These are phyloP conservation scores for Helobdella robusta DNA, from an alignment of 2,888 invertebrate genomes.

Conservation along the genomic window DNA sequence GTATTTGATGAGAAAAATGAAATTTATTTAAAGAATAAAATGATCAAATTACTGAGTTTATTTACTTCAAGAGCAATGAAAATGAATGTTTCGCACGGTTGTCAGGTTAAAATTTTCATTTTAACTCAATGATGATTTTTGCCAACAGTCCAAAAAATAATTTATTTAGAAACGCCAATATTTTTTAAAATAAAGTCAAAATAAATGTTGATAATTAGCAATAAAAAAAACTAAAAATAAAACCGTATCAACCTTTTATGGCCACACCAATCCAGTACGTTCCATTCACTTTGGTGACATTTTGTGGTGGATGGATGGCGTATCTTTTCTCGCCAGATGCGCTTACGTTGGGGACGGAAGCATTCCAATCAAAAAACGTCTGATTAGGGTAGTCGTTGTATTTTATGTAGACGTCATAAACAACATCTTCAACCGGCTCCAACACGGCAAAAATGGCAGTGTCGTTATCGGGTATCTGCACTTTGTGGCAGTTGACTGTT, in stretches of 20 bases:
- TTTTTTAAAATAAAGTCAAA: no score
- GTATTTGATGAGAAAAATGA: no score
- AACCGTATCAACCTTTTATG: constrained; percentile 31
- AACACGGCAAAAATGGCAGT: constrained; percentile 41
- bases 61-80: no score
- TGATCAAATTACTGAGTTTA: no score
- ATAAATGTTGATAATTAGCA: no score
- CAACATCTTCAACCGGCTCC: constrained; percentile 35
- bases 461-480: constrained; percentile 40
- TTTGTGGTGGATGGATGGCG: constrained; percentile 40
- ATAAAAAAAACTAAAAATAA: no score
- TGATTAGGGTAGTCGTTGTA: constrained; percentile 42
- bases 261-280: constrained; percentile 43
- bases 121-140: no score
- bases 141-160: no score
- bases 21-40: no score
- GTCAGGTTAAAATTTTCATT: no score
- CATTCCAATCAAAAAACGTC: constrained; percentile 40
- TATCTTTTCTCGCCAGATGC: constrained; percentile 35
- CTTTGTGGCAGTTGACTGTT: constrained; percentile 36
- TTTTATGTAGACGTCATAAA: constrained; percentile 36
- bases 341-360: constrained; percentile 36
- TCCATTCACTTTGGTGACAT: constrained; percentile 41
- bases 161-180: no score
- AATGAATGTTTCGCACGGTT: no score